Evolutionary conservation across 2,113 vertebrate genomes (phyloP), one percentile per base, ranked within the genome.

Genomic region (Eidolon helvum): DNA sequence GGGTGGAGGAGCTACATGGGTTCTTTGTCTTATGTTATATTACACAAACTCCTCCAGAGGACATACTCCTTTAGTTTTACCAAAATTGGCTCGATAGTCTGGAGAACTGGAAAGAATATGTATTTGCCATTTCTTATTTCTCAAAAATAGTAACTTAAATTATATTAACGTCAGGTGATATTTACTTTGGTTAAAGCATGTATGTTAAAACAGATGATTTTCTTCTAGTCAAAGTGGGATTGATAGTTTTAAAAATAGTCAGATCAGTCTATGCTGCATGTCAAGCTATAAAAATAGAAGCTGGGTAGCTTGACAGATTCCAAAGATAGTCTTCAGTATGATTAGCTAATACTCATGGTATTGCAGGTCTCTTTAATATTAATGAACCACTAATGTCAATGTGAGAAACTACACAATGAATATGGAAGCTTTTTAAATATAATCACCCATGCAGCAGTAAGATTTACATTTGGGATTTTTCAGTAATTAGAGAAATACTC

Each of bases 401-500:
- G 90, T 75, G 86, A 97, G 91, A 45, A 97, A 38, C 24, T 93
- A 53, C 11, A 28, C 48, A 86, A 95, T 95, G 90, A 96, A 75
- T 66, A 65, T 78, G 93, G 93, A 92, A 97, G 79, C 45, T 33
- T 66, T 95, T 97, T 93, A 93, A 83, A 82, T 98, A 93, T 89
- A 87, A 87, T 89, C 45, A 94, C 14, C 2, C 50, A 96, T 55
- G 85, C 93, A 97, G 93, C 55, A 83, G 74, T 96, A 96, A 97
- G 97, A 98, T 97, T 97, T 96, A 94, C 97, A 82, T 92, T 86
- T 59, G 55, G 87, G 14, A 85, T 95, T 97, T 96, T 93, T 91
- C 95, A 94, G 69, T 97, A 97, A 98, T 98, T 98, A 98, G 87
- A 83, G 55, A 78, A 89, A 83, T 63, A 95, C 78, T 98, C 94